Evolutionary conservation across 2,797 vertebrate species (phyloP).

Genomic region (Coregonus suidteri): DNA sequence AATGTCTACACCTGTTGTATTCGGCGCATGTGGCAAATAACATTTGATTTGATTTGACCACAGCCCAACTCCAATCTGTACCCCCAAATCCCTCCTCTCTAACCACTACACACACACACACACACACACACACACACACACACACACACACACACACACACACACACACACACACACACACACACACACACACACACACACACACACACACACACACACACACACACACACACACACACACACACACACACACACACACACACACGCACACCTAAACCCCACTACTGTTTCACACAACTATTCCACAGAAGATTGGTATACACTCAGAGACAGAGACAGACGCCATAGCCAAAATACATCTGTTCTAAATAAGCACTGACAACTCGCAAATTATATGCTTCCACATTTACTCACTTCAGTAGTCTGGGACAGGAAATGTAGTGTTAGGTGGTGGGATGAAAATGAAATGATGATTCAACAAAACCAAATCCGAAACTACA

Average conservation of each 20-base stretch:
- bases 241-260: slow-evolving; percentile 56
- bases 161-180: slow-evolving; percentile 41
- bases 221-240: slow-evolving; percentile 42
- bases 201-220: slow-evolving; percentile 53
- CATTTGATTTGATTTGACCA: slow-evolving; percentile 16
- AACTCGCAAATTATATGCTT: slow-evolving; percentile 71
- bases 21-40: too few species aligned
- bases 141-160: slow-evolving; percentile 54
- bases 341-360: slow-evolving; percentile 70
- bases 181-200: slow-evolving; percentile 40
- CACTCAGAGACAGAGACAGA: slow-evolving; percentile 62
- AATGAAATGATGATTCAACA: slow-evolving; percentile 67
- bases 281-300: slow-evolving; percentile 44
- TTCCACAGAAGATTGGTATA: slow-evolving; percentile 52
- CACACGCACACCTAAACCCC: slow-evolving; percentile 34
- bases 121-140: slow-evolving; percentile 42
- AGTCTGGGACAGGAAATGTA: slow-evolving; percentile 65
- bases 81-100: slow-evolving; percentile 48
- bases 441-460: slow-evolving; percentile 37
- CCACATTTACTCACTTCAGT: slow-evolving; percentile 67
- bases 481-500: slow-evolving; percentile 48
- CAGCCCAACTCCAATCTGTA: slow-evolving; percentile 36
- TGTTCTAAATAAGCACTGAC: slow-evolving; percentile 75
- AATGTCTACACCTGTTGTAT: too few species aligned
- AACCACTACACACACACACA: slow-evolving; percentile 47